Evolutionary conservation across 2,888 invertebrate genomes (phyloP).

Genomic region (Parelbella ahira): DNA sequence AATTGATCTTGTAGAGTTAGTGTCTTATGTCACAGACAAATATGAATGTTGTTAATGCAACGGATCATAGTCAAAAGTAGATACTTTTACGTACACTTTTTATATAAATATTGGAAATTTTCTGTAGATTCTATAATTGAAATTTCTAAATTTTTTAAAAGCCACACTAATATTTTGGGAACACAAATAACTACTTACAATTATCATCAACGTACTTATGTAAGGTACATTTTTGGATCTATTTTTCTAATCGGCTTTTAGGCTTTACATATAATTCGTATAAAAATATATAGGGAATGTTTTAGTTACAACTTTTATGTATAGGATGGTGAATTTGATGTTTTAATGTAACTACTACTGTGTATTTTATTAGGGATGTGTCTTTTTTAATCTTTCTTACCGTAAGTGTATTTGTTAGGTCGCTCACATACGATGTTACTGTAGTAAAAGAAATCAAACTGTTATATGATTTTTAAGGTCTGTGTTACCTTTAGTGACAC

Average conservation of each 20-base stretch:
- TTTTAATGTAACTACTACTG: conserved; percentile 33
- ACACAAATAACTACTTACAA: conserved; percentile 5
- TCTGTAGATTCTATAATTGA: too few relatives aligned
- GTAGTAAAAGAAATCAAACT: not conserved
- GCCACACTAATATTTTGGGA: conserved; percentile 9
- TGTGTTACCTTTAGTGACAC: too few relatives aligned
- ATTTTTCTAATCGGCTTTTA: conserved; percentile 20
- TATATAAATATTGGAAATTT: too few relatives aligned
- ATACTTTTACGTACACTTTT: too few relatives aligned
- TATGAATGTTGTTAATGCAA: too few relatives aligned
- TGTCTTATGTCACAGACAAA: too few relatives aligned
- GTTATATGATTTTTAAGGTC: too few relatives aligned
- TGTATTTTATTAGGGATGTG: conserved; percentile 1
- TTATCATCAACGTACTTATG: too few relatives aligned
- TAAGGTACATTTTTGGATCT: conserved; percentile 10
- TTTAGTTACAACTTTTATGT: too few relatives aligned
- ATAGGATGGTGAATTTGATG: conserved; percentile 23
- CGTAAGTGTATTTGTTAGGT: not conserved
- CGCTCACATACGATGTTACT: not conserved
- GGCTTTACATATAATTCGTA: not conserved
- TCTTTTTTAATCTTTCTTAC: conserved; percentile 1
- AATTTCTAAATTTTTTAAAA: too few relatives aligned
- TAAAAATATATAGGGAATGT: not conserved
- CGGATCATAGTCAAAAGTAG: too few relatives aligned
- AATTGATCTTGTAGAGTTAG: too few relatives aligned